Evolutionary conservation across 1,140 invertebrate genomes (phyloP), one percentile per base, ranked within the genome.

Genomic region (Drosophila truncata): DNA sequence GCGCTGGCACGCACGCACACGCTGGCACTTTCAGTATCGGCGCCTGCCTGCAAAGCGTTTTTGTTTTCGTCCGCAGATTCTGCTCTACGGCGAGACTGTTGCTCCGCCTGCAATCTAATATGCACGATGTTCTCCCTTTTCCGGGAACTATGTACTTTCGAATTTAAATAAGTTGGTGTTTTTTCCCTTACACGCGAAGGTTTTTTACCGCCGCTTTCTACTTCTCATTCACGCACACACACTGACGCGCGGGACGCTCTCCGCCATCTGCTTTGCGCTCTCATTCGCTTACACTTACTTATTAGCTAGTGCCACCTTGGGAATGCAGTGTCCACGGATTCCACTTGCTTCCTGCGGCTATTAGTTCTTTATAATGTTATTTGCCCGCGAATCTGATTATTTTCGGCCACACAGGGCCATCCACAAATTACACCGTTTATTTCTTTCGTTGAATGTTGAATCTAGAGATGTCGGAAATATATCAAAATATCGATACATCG

Each of bases 191-290:
- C 74, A 55, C 42, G 67, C 65, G 49, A 73, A 72, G 70, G 86
- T 91, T 90, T 90, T 54, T 90, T 86, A 91, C 75, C 85, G 85
- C 85, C 84, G 84, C 84, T 90, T 90, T 90, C 82, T 90, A 85
- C 84, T 81, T 69, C 62, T 72, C 62, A 80, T 76, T 73, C 59
- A 88, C 77, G 60, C 62, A 76, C 69, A 66, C 69, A 78, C 64
- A 72, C 57, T 79, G 70, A 81, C 59, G 67, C 84, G 83, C 77
- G 80, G 74, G 74, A 87, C 85, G 85, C 84, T 90, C 84, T 88
- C 72, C 80, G 82, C 78, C 85, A 84, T 90, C 77, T 81, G 81
- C 85, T 88, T 88, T 88, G 73, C 79, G 83, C 84, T 88, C 84
- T 90, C 84, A 88, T 88, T 88, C 84, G 82, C 72, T 79, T 65